Evolutionary conservation across 1,140 invertebrate species (phyloP), one percentile per base, ranked within the genome.

Genomic region (Battus philenor): DNA sequence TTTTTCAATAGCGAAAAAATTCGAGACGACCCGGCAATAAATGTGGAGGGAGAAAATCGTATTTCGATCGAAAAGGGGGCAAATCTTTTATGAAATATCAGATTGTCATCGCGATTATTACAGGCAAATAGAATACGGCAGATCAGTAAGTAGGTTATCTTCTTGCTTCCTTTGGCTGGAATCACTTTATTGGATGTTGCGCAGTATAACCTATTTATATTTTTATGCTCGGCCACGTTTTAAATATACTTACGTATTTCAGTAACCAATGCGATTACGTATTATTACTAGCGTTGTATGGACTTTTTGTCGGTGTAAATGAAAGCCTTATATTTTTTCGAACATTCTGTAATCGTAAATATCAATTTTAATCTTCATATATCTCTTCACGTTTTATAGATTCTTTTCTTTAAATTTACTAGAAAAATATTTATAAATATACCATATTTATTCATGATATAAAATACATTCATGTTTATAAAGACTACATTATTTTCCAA

Each of bases 71-170:
- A 76, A 77, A 70, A 79, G 78, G 81, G 78, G 78, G 81, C 68
- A 85, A 85, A 82, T 85, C 78, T 85, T 85, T 85, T 85, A 85
- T 85, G 78, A 81, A 85, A 82, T 85, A 85, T 82, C 69, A 82
- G 81, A 85, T 82, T 85, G 81, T 85, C 78, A 85, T 81, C 77
- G 78, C 78, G 81, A 85, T 85, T 85, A 85, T 85, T 85, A 85
- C 71, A 81, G 78, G 78, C 76, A 85, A 85, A 85, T 82, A 85
- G 81, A 85, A 85, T 82, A 82, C 81, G 76, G 64, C 66, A 73
- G 76, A 80, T 85, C 80, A 74, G 74, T 82, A 85, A 85, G 76
- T 82, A 75, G 80, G 78, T 82, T 85, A 85, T 80, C 78, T 69
- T 57, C 71, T 64, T 74, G 72, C 78, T 81, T 85, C 78, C 76